These are phyloP conservation scores for Nylanderia fulva DNA, from an alignment of 1,140 invertebrate species.

Conservation along the genomic window DNA sequence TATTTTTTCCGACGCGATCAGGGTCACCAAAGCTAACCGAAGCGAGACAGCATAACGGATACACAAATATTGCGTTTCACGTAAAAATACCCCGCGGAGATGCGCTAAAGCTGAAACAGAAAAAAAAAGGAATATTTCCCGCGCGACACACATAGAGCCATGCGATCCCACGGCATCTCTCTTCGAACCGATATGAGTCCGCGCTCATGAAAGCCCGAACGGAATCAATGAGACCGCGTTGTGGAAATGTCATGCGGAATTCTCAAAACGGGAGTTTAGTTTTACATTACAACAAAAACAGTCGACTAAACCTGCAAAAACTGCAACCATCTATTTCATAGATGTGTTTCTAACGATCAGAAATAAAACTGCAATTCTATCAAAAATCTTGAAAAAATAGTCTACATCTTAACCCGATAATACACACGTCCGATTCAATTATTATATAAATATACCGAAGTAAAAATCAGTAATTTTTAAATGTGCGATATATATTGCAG, in stretches of 20 bases:
- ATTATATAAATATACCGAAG: neutral
- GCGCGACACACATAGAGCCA: conserved; percentile 12
- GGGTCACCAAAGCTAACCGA: conserved; percentile 30
- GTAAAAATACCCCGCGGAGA: conserved; percentile 54
- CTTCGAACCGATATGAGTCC: conserved; percentile 27
- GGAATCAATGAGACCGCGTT: conserved; percentile 43
- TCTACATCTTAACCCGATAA: neutral
- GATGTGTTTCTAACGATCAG: neutral
- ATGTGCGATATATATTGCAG: no score
- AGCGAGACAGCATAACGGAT: conserved; percentile 41
- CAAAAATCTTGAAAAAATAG: neutral
- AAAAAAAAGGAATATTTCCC: conserved; percentile 30
- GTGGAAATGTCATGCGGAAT: conserved; percentile 21
- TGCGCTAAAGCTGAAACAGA: conserved; percentile 38
- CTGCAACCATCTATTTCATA: neutral
- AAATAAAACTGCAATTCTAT: conserved; percentile 3
- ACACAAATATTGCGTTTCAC: conserved; percentile 58
- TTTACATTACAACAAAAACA: conserved; percentile 35
- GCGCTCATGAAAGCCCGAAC: conserved; percentile 24
- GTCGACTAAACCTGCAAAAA: conserved; percentile 11
- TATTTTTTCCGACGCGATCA: conserved; percentile 37
- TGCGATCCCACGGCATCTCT: conserved; percentile 39
- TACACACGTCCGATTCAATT: neutral
- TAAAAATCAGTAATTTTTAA: neutral
- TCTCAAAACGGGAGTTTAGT: conserved; percentile 38